These are phyloP conservation scores for Tethea ocularis DNA, from an alignment of 2,888 invertebrate species.

Conservation along the genomic window DNA sequence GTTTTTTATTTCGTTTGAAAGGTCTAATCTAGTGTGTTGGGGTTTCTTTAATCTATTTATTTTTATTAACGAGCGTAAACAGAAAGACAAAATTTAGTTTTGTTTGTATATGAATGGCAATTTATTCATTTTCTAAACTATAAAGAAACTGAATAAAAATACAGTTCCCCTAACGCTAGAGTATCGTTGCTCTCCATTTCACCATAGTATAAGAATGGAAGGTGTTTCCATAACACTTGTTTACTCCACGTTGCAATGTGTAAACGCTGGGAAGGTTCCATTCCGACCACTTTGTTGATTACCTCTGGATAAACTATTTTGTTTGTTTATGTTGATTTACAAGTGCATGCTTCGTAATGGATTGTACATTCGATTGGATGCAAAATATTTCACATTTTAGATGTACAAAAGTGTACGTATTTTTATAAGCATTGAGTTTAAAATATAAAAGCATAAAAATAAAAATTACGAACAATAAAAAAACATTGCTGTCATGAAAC, in stretches of 20 bases:
- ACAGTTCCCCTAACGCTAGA: not conserved
- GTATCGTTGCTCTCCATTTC: not conserved
- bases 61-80: no score
- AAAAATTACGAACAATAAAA: no score
- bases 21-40: no score
- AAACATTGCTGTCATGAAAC: no score
- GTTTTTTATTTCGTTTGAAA: no score
- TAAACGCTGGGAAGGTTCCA: slow-evolving; percentile 5
- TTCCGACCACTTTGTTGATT: slow-evolving; percentile 9
- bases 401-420: no score
- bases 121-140: not conserved
- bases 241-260: slow-evolving; percentile 1
- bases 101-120: no score
- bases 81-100: no score
- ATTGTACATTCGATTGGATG: not conserved
- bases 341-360: slow-evolving; percentile 1
- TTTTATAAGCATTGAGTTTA: no score
- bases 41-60: no score
- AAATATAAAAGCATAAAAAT: no score
- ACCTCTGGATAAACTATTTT: slow-evolving; percentile 8
- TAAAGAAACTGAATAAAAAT: not conserved
- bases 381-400: not conserved
- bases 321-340: slow-evolving; percentile 5
- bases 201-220: not conserved
- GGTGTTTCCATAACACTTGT: slow-evolving; percentile 5